phyloP scores from a whole-genome alignment of 35 echinoderm and acorn worm species.

The Anneissia japonica region DNA sequence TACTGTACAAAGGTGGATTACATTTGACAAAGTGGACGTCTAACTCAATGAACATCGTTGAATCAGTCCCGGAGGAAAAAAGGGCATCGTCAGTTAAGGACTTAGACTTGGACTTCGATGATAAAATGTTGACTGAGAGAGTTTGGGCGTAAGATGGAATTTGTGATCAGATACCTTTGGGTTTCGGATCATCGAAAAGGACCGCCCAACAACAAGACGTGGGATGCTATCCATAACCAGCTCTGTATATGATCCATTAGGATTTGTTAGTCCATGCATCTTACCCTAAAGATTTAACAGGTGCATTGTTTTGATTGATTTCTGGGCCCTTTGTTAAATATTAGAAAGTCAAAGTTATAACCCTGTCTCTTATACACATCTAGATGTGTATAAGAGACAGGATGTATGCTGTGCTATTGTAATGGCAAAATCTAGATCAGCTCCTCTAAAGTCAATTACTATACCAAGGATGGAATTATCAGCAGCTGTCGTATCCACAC shows the following conservation, averaged over 20 bases:
- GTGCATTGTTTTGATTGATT: no score
- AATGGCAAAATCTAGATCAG: slow-evolving; percentile 45
- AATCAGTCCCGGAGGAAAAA: no score
- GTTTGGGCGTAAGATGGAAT: slow-evolving; percentile 49
- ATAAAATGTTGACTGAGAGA: slow-evolving; percentile 16
- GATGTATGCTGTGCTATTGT: slow-evolving; percentile 30
- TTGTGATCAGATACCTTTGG: slow-evolving; percentile 17
- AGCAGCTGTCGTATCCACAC: slow-evolving; percentile 35
- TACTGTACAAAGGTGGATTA: no score
- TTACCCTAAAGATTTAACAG: slow-evolving; percentile 42
- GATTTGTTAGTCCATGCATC: slow-evolving; percentile 35
- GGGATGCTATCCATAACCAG: slow-evolving; percentile 40
- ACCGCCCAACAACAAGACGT: slow-evolving; percentile 39
- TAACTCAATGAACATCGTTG: no score
- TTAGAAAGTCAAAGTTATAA: no score
- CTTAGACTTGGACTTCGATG: background rate
- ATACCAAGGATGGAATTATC: slow-evolving; percentile 57
- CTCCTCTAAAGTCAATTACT: slow-evolving; percentile 30
- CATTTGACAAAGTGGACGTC: no score
- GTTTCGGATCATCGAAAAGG: slow-evolving; percentile 2
- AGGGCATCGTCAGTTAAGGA: no score
- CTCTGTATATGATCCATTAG: slow-evolving; percentile 45
- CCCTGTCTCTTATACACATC: no score
- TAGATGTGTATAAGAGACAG: background rate
- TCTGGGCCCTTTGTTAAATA: background rate